These are phyloP conservation scores for Temnothorax curvispinosus DNA, from an alignment of 1,140 invertebrate genomes.

Conservation along the genomic window DNA sequence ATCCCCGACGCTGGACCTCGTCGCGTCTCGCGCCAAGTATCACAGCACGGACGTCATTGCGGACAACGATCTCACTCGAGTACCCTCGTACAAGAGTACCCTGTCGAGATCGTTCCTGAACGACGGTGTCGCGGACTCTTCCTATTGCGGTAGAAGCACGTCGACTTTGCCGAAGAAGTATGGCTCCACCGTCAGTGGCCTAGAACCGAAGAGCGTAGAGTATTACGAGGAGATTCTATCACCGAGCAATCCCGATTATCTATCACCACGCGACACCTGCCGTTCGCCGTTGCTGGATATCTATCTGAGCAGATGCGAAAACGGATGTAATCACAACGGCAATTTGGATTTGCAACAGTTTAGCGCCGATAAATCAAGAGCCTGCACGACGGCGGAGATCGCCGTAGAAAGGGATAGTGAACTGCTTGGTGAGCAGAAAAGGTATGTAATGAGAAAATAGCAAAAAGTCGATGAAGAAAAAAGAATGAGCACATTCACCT, in stretches of 20 bases:
- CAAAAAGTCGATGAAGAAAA: background rate
- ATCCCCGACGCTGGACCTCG: conserved; percentile 76
- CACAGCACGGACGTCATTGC: conserved; percentile 75
- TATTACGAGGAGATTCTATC: conserved; percentile 83
- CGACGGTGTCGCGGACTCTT: conserved; percentile 38
- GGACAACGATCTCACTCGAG: conserved; percentile 67
- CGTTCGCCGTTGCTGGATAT: conserved; percentile 68
- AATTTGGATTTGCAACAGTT: conserved; percentile 61
- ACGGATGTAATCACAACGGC: conserved; percentile 76
- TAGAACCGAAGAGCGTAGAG: conserved; percentile 79
- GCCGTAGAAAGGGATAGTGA: conserved; percentile 58
- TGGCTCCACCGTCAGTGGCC: conserved; percentile 70
- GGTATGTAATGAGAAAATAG: conserved; percentile 46
- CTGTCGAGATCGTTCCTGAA: conserved; percentile 53
- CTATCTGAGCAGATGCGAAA: conserved; percentile 74
- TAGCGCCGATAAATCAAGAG: conserved; percentile 65
- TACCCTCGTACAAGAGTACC: conserved; percentile 56
- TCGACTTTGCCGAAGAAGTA: conserved; percentile 77
- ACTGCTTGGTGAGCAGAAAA: conserved; percentile 64
- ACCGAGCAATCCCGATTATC: conserved; percentile 77
- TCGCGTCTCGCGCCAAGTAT: conserved; percentile 74
- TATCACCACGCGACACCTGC: conserved; percentile 61
- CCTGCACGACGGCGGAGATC: conserved; percentile 47
- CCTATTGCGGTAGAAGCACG: conserved; percentile 17
- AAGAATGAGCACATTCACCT: background rate